phyloP scores from a whole-genome alignment of 2,888 invertebrate species.

The Prosapia bicincta region DNA sequence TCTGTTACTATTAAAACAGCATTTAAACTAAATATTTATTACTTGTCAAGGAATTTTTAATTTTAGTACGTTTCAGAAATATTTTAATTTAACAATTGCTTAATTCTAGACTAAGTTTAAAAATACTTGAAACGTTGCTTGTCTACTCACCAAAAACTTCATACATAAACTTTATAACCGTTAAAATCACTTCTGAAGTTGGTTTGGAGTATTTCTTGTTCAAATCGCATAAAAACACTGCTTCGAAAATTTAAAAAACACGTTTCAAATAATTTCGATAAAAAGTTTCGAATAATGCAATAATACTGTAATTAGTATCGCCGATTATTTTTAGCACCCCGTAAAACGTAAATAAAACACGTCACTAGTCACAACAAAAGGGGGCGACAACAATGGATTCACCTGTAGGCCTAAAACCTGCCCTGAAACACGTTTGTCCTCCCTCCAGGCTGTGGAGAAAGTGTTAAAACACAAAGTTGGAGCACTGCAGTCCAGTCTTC shows the following conservation, averaged over 20 bases:
- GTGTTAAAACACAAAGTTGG: slow-evolving; percentile 13
- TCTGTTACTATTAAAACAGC: no score
- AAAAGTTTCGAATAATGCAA: neutral
- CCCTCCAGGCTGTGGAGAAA: slow-evolving; percentile 11
- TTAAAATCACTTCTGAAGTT: neutral
- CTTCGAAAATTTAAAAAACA: neutral
- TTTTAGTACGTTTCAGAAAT: no score
- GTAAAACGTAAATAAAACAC: neutral
- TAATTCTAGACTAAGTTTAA: no score
- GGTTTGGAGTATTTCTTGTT: neutral
- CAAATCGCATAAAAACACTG: neutral
- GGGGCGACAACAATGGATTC: slow-evolving; percentile 2
- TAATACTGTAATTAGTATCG: neutral
- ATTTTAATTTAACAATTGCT: no score
- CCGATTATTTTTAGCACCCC: neutral
- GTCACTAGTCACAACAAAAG: neutral
- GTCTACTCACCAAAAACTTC: neutral
- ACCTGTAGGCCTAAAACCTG: slow-evolving; percentile 8
- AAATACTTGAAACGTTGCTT: no score
- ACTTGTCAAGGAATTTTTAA: no score
- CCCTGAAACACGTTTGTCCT: slow-evolving; percentile 9
- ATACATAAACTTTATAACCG: neutral
- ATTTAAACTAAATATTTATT: no score
- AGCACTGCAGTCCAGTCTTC: slow-evolving; percentile 18
- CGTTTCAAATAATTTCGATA: neutral